Conservation (phyloP, 2,113 vertebrate genomes). For the Formicarius rufipectus region DNA sequence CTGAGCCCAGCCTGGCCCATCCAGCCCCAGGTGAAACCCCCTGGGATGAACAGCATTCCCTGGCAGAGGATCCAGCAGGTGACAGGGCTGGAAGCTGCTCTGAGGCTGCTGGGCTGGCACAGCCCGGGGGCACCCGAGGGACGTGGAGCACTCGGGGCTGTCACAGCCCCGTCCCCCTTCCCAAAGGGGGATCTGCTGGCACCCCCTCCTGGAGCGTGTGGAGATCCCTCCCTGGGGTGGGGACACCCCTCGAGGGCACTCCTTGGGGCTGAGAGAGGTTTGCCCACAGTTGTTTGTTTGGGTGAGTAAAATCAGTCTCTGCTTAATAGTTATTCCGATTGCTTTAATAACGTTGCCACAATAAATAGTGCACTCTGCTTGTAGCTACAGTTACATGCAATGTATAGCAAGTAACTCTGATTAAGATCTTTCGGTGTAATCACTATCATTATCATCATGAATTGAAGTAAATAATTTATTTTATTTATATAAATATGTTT, state of each 20-base stretch:
- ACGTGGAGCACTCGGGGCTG: not conserved
- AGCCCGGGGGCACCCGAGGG: not conserved
- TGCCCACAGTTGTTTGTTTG: too few species aligned
- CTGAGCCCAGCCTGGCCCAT: not conserved
- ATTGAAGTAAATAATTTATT: not conserved
- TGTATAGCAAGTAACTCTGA: not conserved
- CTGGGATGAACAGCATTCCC: not conserved
- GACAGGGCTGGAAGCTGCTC: not conserved
- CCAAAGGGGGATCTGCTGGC: not conserved
- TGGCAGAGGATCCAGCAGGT: not conserved
- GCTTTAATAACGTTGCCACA: not conserved
- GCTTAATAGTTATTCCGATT: not conserved
- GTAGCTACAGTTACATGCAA: not conserved
- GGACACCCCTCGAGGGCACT: not conserved
- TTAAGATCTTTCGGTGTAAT: not conserved
- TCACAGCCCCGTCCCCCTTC: not conserved
- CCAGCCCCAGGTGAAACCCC: not conserved
- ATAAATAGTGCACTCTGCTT: not conserved
- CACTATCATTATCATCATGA: accelerated
- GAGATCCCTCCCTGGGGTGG: not conserved
- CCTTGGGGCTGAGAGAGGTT: not conserved
- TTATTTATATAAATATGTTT: not conserved
- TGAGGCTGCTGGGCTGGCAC: not conserved
- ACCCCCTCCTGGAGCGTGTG: not conserved
- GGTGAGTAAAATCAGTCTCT: not conserved